Evolutionary conservation across 1,140 invertebrate genomes (phyloP).

Genomic region (Neuroterus valhalla): DNA sequence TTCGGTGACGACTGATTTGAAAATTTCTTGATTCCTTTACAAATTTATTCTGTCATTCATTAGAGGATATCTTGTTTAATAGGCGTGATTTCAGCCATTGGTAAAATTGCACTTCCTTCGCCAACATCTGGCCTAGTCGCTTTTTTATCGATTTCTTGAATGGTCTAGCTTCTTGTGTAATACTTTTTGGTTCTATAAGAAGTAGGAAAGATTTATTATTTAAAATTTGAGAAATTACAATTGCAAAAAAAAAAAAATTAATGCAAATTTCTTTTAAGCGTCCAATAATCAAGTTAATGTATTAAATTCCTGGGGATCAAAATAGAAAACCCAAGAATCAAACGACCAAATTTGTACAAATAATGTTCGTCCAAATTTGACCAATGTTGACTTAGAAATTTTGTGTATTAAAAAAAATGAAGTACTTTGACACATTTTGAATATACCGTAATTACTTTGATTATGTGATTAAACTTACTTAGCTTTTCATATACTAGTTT

Average conservation of each 20-base stretch:
- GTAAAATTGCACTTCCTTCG: slow-evolving; percentile 79
- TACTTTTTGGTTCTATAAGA: slow-evolving; percentile 55
- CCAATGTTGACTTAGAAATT: too few species aligned
- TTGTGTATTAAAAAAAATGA: too few species aligned
- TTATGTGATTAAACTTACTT: slow-evolving; percentile 71
- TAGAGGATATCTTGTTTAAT: slow-evolving; percentile 64
- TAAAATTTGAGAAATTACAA: neutral
- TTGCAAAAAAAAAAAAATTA: slow-evolving; percentile 3
- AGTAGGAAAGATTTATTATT: neutral
- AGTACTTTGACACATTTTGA: neutral
- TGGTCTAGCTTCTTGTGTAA: slow-evolving; percentile 10
- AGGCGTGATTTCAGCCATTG: slow-evolving; percentile 78
- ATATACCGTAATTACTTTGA: neutral
- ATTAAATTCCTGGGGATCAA: too few species aligned
- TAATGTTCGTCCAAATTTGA: too few species aligned
- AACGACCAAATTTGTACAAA: too few species aligned
- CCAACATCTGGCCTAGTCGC: slow-evolving; percentile 69
- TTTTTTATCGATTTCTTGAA: slow-evolving; percentile 42
- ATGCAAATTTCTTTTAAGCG: too few species aligned
- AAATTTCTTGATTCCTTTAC: slow-evolving; percentile 6
- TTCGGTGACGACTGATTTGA: neutral
- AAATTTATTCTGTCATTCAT: slow-evolving; percentile 39
- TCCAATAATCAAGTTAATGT: too few species aligned
- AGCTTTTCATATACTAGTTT: slow-evolving; percentile 75
- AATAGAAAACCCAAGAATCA: too few species aligned